Base-by-base conservation (phyloP, 2,797 vertebrate species). In the Scyliorhinus canicula region DNA sequence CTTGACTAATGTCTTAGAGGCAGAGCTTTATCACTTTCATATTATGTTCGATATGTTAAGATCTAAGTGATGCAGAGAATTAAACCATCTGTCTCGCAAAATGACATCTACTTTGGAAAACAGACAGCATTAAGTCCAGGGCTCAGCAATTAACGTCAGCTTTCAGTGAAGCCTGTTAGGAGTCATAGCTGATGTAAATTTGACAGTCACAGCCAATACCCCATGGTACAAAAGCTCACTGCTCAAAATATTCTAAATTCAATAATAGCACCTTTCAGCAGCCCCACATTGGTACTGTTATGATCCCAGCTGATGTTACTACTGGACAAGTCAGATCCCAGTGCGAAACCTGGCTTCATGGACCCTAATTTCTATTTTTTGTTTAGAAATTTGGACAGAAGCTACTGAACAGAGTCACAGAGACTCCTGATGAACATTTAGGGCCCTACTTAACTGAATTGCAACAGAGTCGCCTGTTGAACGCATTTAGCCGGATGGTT, bases 41-140 rank as follows among this genome's bases (percentile, higher is more conserved):
- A 52, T 52, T 52, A 93, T 67, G 40, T 52, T 65, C 44, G 90
- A 65, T 63, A 63, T 67, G 44, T 21, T 65, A 47, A 63, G 60
- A 35, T 67, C 90, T 67, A 67, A 93, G 40, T 93, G 90, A 67
- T 93, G 60, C 63, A 93, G 63, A 67, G 90, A 26, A 93, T 63
- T 67, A 67, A 93, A 24, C 90, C 63, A 93, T 93, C 90, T 93
- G 60, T 93, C 90, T 93, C 2, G 26, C n/a, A 47, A 67, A 93
- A 93, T 93, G 90, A 93, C 90, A 93, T 93, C 60, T 65, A 93
- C 90, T 93, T 93, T 65, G 57, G 63, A 93, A 67, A 93, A 67
- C 11, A 93, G 90, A 67, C 63, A 67, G 63, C 67, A 67, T 65
- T 65, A 93, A 93, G 19, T 67, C 90, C 35, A 57, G 85, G 55